Evolutionary conservation across 2,797 vertebrate species (phyloP), one percentile per base, ranked within the genome.

Genomic region (Capromys pilorides): DNA sequence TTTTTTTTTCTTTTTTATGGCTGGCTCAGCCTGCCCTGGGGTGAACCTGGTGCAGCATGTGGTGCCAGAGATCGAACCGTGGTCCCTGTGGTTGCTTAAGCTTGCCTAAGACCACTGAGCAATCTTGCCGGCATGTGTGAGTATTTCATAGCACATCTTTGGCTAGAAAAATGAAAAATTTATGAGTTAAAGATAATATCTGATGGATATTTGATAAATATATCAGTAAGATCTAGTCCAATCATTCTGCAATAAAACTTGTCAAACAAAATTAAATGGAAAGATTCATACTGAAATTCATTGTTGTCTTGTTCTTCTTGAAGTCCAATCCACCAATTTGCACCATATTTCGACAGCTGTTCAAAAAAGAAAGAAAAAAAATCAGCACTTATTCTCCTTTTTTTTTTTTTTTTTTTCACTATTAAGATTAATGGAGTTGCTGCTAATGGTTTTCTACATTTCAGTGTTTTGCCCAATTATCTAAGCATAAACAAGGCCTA

Each of bases 261-360:
- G 21, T 91, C 90, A 93, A 96, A 90, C 24, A 95, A 91, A 89
- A 94, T 94, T 88, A 93, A 96, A 95, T 77, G 69, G 75, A 92
- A 94, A 91, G 14, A 36, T 88, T 94, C 98, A 96, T 98, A 99
- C 99, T 98, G 98, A 98, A 98, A 98, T 95, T 98, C 98, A 90
- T 98, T 96, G 71, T 96, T 97, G 57, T 97, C 84, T 84, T 92
- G 97, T 95, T 98, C 98, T 83, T 98, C 75, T 0, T 98, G 98
- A 95, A 99, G 62, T 96, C 99, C 99, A 96, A 99, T 99, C 99
- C 99, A 99, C 99, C 99, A 99, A 84, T 98, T 98, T 71, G 97
- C 97, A 26, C 98, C 98, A 66, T 92, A 98, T 85, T 96, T 97
- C 0, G 98, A 97, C 0, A 98, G 88, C 98, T 99, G 92, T 97